Conservation (phyloP, 1,140 invertebrate genomes). For the Dufourea novaeangliae region DNA sequence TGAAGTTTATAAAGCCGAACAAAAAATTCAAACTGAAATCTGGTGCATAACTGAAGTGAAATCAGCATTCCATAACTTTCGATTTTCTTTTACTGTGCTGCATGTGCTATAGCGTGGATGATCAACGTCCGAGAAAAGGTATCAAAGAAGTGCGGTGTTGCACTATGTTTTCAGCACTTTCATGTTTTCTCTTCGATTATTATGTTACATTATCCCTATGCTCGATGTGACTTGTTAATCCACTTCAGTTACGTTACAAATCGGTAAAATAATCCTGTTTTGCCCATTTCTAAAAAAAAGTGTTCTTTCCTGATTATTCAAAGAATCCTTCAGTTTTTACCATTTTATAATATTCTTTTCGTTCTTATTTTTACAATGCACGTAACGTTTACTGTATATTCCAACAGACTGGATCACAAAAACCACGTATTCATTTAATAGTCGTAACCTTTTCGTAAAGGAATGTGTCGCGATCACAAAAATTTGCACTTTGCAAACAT, state of each 20-base stretch:
- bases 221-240: background rate
- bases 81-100: background rate
- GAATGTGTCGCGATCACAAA: no score
- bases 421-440: no score
- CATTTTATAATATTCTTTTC: no score
- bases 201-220: background rate
- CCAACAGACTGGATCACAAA: no score
- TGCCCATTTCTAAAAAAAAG: no score
- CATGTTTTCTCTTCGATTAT: slow-evolving; percentile 3
- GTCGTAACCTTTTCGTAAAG: no score
- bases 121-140: background rate
- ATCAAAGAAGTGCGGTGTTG: background rate
- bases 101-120: background rate
- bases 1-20: background rate
- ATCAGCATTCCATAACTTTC: background rate
- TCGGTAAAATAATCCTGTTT: no score
- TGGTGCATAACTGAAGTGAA: background rate
- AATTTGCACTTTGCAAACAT: no score
- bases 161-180: background rate
- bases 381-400: no score
- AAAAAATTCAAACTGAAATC: background rate
- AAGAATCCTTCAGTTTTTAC: no score
- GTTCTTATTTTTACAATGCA: no score
- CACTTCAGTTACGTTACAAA: background rate
- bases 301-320: no score